Evolutionary conservation across 2,113 vertebrate species (phyloP).

Genomic region (Ia io): DNA sequence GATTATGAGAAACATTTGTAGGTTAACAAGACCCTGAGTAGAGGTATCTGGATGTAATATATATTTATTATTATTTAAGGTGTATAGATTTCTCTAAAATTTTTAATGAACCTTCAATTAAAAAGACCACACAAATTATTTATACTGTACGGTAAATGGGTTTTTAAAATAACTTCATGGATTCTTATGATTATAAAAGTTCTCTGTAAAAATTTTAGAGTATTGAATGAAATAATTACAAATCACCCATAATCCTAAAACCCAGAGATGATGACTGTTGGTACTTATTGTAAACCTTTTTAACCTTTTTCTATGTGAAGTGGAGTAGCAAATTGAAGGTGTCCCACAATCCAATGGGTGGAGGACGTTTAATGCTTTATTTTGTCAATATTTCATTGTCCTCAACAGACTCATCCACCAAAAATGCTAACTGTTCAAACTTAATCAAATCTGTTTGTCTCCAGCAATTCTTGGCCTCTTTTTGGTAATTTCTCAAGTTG

Average conservation of each 20-base stretch:
- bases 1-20: background rate
- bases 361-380: background rate
- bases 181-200: background rate
- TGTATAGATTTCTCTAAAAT: background rate
- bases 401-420: background rate
- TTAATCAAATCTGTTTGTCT: background rate
- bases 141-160: background rate
- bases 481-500: background rate
- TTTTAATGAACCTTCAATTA: background rate
- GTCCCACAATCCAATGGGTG: background rate
- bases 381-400: background rate
- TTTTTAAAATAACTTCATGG: background rate
- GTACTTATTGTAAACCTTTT: background rate
- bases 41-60: background rate
- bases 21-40: background rate
- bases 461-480: background rate
- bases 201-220: conserved; percentile 16
- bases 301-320: background rate
- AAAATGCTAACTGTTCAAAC: background rate
- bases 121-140: background rate
- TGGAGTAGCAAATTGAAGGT: background rate
- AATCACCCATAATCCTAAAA: background rate
- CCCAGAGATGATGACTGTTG: background rate
- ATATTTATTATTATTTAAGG: background rate
- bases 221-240: conserved; percentile 16